phyloP scores from a whole-genome alignment of 2,113 vertebrate species.

The Athene cunicularia region DNA sequence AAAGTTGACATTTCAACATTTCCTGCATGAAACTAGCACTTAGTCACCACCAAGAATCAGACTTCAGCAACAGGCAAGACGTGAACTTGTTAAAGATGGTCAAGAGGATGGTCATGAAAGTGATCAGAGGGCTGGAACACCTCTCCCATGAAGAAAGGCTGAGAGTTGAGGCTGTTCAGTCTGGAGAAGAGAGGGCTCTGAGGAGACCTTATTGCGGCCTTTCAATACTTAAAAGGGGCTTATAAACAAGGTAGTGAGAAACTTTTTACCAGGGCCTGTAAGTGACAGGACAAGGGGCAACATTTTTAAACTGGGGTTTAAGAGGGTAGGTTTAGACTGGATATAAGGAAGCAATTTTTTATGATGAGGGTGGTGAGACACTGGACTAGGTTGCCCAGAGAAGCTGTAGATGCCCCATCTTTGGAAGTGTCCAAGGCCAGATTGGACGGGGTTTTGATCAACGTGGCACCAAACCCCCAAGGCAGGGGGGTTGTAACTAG shows the following conservation, averaged over 20 bases:
- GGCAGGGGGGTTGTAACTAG: accelerated
- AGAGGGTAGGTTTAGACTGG: background rate
- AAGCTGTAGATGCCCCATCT: background rate
- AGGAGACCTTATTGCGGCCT: background rate
- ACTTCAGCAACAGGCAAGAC: background rate
- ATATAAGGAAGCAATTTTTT: background rate
- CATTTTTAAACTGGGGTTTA: background rate
- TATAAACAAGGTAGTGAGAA: background rate
- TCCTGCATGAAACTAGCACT: background rate
- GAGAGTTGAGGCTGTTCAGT: background rate
- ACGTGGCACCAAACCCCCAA: too few species aligned
- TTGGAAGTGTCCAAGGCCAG: background rate
- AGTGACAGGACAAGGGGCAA: background rate
- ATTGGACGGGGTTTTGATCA: background rate
- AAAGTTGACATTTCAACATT: background rate
- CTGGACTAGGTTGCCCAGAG: background rate
- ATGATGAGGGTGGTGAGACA: background rate
- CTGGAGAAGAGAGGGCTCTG: background rate
- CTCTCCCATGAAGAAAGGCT: background rate
- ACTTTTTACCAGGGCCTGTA: background rate
- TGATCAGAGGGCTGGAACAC: background rate
- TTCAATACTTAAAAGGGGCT: background rate
- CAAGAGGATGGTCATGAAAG: background rate
- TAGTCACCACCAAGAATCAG: background rate
- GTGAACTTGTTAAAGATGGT: background rate